Evolutionary conservation across 2,888 invertebrate species (phyloP).

Genomic region (Harpagoxenus sublaevis): DNA sequence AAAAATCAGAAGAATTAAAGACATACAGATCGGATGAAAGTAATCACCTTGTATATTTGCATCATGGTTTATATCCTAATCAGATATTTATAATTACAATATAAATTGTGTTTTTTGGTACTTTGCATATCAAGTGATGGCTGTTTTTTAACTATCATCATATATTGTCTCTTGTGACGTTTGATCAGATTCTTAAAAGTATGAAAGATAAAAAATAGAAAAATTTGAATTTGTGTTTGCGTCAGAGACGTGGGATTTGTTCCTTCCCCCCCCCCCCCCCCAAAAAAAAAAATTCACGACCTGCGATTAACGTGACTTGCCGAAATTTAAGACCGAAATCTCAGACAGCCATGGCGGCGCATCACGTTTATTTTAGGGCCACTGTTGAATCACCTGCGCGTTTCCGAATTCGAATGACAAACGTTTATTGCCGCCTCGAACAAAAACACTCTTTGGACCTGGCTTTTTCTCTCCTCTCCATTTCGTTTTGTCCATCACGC

Average conservation of each 20-base stretch:
- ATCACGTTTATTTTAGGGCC: constrained; percentile 83
- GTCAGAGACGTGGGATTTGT: neutral
- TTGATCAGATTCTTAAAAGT: neutral
- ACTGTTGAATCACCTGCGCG: constrained; percentile 77
- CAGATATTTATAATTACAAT: neutral
- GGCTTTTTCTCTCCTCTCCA: constrained; percentile 31
- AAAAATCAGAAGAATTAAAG: neutral
- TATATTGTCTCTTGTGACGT: neutral
- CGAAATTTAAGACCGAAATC: constrained; percentile 74
- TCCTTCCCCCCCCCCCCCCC: too few relatives aligned
- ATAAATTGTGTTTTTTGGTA: neutral
- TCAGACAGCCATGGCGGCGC: constrained; percentile 73
- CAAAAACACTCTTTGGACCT: constrained; percentile 61
- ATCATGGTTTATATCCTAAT: too few relatives aligned
- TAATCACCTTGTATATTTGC: neutral
- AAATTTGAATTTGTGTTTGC: constrained; percentile 20
- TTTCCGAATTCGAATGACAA: constrained; percentile 74
- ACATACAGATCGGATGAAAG: neutral
- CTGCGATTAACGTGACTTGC: constrained; percentile 61
- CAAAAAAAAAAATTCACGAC: constrained; percentile 42
- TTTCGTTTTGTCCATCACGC: constrained; percentile 1
- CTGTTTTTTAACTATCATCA: neutral
- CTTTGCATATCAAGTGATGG: neutral
- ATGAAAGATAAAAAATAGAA: neutral
- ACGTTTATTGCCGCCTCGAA: constrained; percentile 76